Conservation (phyloP, 2,113 vertebrate species). For the Bubo bubo region DNA sequence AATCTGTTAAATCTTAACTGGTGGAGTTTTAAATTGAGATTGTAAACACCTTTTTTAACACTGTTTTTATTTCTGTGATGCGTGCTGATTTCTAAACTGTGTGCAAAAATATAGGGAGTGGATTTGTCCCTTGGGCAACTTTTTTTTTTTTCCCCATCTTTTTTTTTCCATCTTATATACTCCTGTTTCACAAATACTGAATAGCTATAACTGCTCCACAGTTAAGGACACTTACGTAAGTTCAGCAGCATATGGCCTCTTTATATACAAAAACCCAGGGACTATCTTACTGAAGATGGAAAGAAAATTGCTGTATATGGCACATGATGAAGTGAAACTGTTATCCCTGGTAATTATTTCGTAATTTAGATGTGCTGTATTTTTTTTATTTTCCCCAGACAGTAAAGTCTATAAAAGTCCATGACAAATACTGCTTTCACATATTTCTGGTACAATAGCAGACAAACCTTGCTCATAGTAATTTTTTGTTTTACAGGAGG, state of each 20-base stretch:
- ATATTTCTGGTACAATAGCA: not conserved
- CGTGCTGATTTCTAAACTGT: not conserved
- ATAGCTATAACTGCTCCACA: not conserved
- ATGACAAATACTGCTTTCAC: constrained; percentile 30
- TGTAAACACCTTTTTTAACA: not conserved
- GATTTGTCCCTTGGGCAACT: not conserved
- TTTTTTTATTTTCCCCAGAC: constrained; percentile 35
- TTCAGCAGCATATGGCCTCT: constrained; percentile 11
- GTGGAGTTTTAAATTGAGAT: not conserved
- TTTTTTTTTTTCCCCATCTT: too few relatives aligned
- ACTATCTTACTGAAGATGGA: not conserved
- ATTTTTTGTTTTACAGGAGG: not conserved
- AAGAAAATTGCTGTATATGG: not conserved
- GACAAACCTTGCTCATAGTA: not conserved
- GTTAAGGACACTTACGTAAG: not conserved
- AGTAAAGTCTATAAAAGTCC: constrained; percentile 34
- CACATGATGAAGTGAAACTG: not conserved
- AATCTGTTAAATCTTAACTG: not conserved
- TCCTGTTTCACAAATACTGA: not conserved
- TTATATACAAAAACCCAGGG: not conserved
- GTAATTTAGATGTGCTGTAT: constrained; percentile 12
- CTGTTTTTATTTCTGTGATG: not conserved
- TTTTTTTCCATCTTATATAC: not conserved
- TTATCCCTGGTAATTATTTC: constrained; percentile 34
- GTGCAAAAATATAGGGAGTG: not conserved